Evolutionary conservation across 1,140 invertebrate genomes (phyloP).

Genomic region (Zaprionus davidi): DNA sequence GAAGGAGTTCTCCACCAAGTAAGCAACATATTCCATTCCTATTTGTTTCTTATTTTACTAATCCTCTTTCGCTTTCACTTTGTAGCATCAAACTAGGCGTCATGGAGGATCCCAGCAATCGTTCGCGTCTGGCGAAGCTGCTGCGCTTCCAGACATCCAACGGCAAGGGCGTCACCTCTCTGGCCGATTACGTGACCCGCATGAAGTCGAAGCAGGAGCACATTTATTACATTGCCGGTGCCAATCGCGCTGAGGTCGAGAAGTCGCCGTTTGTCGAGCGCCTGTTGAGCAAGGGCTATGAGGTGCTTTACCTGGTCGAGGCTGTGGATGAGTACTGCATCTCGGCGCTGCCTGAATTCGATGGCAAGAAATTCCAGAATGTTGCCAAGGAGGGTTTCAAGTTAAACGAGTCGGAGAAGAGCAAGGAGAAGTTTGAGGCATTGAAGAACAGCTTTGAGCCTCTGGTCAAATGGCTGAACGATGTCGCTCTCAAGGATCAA

Average conservation of each 20-base stretch:
- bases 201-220: constrained; percentile 99
- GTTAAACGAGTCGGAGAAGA: constrained; percentile 92
- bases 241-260: constrained; percentile 93
- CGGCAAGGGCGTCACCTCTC: constrained; percentile 88
- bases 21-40: constrained; percentile 75
- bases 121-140: constrained; percentile 97
- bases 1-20: constrained; percentile 99
- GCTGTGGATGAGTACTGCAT: constrained; percentile 99
- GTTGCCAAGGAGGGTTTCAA: constrained; percentile 99
- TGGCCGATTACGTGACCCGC: constrained; percentile 95
- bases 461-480: constrained; percentile 95
- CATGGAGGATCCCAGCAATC: constrained; percentile 98
- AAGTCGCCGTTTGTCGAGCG: constrained; percentile 98
- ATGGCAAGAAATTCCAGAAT: constrained; percentile 99
- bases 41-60: background rate
- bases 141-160: constrained; percentile 95
- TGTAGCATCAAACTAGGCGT: constrained; percentile 96
- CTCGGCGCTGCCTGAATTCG: constrained; percentile 98
- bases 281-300: constrained; percentile 96
- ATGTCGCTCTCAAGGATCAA: constrained; percentile 93
- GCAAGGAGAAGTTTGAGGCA: constrained; percentile 93
- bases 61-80: background rate
- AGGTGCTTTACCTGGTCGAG: constrained; percentile 97
- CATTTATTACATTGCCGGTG: constrained; percentile 98
- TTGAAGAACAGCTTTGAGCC: constrained; percentile 94